phyloP scores from a whole-genome alignment of 2,797 vertebrate species.

The Lemur catta region DNA sequence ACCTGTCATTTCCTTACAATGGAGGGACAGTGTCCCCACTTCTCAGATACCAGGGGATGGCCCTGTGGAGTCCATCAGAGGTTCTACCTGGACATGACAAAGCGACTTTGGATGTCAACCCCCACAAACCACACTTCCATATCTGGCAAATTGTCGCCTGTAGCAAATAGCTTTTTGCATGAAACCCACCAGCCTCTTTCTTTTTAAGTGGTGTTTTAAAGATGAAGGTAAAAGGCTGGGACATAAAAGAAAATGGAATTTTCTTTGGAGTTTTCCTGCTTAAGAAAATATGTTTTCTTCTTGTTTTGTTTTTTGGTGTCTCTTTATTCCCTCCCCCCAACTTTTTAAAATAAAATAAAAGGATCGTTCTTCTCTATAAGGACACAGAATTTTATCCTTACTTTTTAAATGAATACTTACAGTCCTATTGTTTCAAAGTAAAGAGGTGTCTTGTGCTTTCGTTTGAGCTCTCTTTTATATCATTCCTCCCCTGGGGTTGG shows the following conservation, averaged over 20 bases:
- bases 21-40: conserved; percentile 6
- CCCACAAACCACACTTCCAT: conserved; percentile 24
- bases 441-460: not conserved
- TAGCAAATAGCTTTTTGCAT: not conserved
- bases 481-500: not conserved
- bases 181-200: not conserved
- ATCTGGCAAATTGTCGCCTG: not conserved
- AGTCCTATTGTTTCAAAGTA: conserved; percentile 17
- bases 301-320: not conserved
- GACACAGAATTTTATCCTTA: not conserved
- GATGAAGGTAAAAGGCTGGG: not conserved
- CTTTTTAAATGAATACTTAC: not conserved
- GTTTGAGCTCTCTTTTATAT: not conserved
- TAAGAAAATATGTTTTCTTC: conserved; percentile 27
- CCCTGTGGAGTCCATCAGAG: conserved; percentile 2
- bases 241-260: not conserved
- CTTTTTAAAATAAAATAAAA: conserved; percentile 46
- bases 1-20: conserved; percentile 52
- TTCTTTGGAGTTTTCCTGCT: conserved; percentile 19
- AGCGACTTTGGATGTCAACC: not conserved
- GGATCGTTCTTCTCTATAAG: not conserved
- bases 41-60: not conserved
- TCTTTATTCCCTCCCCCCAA: not conserved
- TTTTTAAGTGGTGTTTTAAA: not conserved
- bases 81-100: not conserved